A percentile compares a stretch with the other conserved stretches of the same genome.
These are phyloP conservation scores for Carposina sasakii DNA, from an alignment of 1,140 invertebrate genomes.

Conservation along the genomic window DNA sequence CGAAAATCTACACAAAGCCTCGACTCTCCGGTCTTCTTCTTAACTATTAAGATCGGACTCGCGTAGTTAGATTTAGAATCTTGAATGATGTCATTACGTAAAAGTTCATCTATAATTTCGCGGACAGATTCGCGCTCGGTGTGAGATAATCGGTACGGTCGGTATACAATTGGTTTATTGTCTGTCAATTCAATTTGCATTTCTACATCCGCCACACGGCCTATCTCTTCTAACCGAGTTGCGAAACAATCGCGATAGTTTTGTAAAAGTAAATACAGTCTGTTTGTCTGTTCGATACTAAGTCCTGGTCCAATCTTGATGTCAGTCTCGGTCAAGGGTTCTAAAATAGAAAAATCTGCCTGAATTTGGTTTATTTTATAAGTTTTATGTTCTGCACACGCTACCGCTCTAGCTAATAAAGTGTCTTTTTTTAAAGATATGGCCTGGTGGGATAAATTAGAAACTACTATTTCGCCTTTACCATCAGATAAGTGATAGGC, in stretches of 20 bases:
- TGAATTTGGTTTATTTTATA: neutral
- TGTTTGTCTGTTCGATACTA: neutral
- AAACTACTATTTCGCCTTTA: neutral
- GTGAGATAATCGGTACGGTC: conserved; percentile 3
- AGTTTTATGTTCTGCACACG: neutral
- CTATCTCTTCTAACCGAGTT: conserved; percentile 18
- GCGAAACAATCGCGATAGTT: conserved; percentile 25
- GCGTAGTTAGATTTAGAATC: conserved; percentile 22
- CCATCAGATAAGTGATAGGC: neutral
- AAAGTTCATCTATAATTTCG: conserved; percentile 13
- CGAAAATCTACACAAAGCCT: conserved; percentile 48
- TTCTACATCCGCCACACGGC: conserved; percentile 7
- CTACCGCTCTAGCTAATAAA: neutral
- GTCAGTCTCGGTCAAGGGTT: neutral
- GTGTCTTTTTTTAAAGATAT: neutral
- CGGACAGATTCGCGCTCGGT: conserved; percentile 13
- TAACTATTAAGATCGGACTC: conserved; percentile 21
- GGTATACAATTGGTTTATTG: conserved; percentile 18
- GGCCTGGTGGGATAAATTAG: neutral
- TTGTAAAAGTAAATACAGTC: conserved; percentile 2
- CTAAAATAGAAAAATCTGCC: neutral
- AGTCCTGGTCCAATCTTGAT: neutral
- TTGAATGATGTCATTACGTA: conserved; percentile 9
- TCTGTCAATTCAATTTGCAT: conserved; percentile 22
- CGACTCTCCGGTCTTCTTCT: conserved; percentile 24